These are phyloP conservation scores for Pipa parva DNA, from an alignment of 2,113 vertebrate species.

Conservation along the genomic window DNA sequence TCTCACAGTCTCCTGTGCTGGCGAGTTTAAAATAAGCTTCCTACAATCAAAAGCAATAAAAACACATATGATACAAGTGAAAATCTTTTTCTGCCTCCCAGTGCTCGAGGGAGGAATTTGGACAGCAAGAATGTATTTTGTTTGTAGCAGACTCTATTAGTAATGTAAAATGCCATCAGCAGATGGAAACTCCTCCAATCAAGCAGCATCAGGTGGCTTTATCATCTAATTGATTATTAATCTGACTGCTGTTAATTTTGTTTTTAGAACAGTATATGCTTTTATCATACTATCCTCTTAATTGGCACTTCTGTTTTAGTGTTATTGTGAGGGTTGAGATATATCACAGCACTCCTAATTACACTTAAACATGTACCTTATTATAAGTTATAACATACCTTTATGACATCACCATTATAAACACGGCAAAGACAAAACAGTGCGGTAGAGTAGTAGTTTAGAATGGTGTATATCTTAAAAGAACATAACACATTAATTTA, in stretches of 20 bases:
- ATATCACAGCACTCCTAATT: no score
- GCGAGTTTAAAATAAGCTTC: background rate
- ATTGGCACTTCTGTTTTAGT: constrained; percentile 45
- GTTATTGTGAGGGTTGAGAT: no score
- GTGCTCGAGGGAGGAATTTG: constrained; percentile 9
- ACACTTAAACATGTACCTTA: no score
- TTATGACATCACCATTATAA: no score
- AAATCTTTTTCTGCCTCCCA: constrained; percentile 6
- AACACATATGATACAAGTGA: background rate
- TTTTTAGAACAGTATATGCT: constrained; percentile 45
- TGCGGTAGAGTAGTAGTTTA: no score
- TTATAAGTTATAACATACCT: no score
- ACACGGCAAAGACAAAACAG: no score
- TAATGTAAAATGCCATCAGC: constrained; percentile 34
- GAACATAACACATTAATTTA: no score
- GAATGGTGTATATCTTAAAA: no score
- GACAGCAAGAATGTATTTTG: constrained; percentile 9
- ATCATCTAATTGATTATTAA: constrained; percentile 58
- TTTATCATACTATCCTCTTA: constrained; percentile 40
- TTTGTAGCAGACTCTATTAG: constrained; percentile 30
- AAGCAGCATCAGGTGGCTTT: constrained; percentile 51
- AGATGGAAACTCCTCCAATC: constrained; percentile 39
- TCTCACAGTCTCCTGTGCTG: constrained; percentile 10
- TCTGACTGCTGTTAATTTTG: constrained; percentile 40
- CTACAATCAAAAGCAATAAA: constrained; percentile 1